Evolutionary conservation across 2,888 invertebrate species (phyloP).

Genomic region (Chorisops tibialis): DNA sequence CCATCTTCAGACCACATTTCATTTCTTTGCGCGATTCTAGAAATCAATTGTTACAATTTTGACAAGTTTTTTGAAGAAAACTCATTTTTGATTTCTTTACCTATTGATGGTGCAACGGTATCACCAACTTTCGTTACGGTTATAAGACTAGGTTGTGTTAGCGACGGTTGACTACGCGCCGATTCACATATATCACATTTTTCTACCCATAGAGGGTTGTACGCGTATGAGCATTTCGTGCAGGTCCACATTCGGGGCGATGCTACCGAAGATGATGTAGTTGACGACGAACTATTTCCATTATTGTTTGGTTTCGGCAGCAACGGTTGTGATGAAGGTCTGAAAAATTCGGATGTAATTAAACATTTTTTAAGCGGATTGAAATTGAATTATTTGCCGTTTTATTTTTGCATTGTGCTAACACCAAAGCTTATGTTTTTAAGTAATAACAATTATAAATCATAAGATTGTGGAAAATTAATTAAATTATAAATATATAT

Average conservation of each 20-base stretch:
- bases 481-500: no score
- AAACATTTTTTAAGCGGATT: no score
- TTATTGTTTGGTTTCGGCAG: constrained; percentile 37
- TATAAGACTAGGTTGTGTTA: constrained; percentile 65
- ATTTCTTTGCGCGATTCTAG: constrained; percentile 38
- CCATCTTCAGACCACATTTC: constrained; percentile 38
- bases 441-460: no score
- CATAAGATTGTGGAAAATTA: no score
- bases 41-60: background rate
- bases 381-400: no score
- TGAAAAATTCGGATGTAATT: constrained; percentile 1
- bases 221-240: constrained; percentile 82
- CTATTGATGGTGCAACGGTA: constrained; percentile 39
- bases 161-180: constrained; percentile 59
- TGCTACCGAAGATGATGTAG: constrained; percentile 31
- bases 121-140: constrained; percentile 60
- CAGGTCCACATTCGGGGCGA: constrained; percentile 78
- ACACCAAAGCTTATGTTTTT: no score
- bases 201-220: constrained; percentile 76
- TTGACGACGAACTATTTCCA: constrained; percentile 40
- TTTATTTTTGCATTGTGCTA: no score
- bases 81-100: constrained; percentile 31
- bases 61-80: background rate
- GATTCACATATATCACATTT: constrained; percentile 81
- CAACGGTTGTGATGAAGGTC: constrained; percentile 34